phyloP scores from a whole-genome alignment of 2,113 vertebrate genomes.

The Siniperca chuatsi region DNA sequence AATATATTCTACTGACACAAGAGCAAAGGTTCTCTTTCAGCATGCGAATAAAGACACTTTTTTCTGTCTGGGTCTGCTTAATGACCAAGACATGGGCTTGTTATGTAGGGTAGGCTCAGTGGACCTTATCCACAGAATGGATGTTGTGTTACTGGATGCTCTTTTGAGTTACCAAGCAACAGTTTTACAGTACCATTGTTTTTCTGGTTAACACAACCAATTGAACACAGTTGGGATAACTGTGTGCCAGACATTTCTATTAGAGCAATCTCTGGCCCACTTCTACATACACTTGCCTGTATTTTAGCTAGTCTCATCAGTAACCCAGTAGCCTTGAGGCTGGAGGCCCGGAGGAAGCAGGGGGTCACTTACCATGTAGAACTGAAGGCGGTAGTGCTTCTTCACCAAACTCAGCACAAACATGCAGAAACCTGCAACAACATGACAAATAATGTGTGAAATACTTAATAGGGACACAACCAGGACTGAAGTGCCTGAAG shows the following conservation, averaged over 20 bases:
- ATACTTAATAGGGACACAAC: background rate
- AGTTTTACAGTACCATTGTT: background rate
- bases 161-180: background rate
- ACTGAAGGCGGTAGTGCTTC: constrained; percentile 98
- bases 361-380: constrained; percentile 95
- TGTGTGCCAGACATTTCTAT: background rate
- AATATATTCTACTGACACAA: background rate
- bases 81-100: background rate
- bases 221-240: background rate
- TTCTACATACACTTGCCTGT: constrained; percentile 9
- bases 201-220: background rate
- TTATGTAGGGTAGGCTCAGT: constrained; percentile 27
- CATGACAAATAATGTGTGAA: background rate
- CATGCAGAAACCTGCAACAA: constrained; percentile 94
- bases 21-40: background rate
- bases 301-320: constrained; percentile 37
- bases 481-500: background rate
- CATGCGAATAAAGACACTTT: background rate
- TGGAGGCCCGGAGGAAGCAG: background rate
- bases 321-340: constrained; percentile 47
- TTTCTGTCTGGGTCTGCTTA: background rate
- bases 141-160: background rate
- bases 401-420: constrained; percentile 98
- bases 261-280: background rate
- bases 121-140: background rate